Evolutionary conservation across 1,140 invertebrate genomes (phyloP).

Genomic region (Drosophila fuyamai): DNA sequence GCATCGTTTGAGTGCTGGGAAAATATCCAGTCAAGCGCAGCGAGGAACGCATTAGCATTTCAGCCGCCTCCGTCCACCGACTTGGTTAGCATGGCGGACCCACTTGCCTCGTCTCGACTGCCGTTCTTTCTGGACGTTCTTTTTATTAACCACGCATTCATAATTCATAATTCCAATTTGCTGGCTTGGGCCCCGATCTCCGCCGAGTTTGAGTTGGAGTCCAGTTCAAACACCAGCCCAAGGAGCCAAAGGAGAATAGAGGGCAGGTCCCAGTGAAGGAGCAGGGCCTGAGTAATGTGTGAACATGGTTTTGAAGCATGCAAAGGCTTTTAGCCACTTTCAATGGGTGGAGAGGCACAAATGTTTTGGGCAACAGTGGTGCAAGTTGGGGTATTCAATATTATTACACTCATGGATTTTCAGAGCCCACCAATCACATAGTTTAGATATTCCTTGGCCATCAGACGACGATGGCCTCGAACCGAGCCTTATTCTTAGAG

Average conservation of each 20-base stretch:
- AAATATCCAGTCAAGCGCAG: constrained; percentile 77
- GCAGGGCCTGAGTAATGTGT: constrained; percentile 72
- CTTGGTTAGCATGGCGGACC: constrained; percentile 67
- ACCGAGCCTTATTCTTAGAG: constrained; percentile 20
- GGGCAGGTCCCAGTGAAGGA: constrained; percentile 29
- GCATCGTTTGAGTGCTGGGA: constrained; percentile 81
- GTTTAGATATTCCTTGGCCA: constrained; percentile 17
- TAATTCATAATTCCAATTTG: constrained; percentile 84
- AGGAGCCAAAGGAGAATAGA: constrained; percentile 34
- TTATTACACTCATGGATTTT: constrained; percentile 6
- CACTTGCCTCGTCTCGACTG: constrained; percentile 43
- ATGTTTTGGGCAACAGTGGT: constrained; percentile 3
- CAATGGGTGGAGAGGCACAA: background rate
- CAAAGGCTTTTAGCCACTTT: constrained; percentile 63
- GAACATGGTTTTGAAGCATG: constrained; percentile 73
- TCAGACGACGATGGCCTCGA: background rate
- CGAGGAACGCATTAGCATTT: constrained; percentile 81
- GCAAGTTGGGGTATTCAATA: constrained; percentile 8
- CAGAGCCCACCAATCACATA: constrained; percentile 14
- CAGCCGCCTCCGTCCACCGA: constrained; percentile 23
- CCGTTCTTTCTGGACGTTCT: constrained; percentile 49
- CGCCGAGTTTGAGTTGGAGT: constrained; percentile 59
- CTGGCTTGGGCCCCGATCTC: constrained; percentile 45
- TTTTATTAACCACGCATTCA: constrained; percentile 83
- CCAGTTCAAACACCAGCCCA: constrained; percentile 68